phyloP scores from a whole-genome alignment of 2,888 invertebrate genomes.

The Piscicola geometra region DNA sequence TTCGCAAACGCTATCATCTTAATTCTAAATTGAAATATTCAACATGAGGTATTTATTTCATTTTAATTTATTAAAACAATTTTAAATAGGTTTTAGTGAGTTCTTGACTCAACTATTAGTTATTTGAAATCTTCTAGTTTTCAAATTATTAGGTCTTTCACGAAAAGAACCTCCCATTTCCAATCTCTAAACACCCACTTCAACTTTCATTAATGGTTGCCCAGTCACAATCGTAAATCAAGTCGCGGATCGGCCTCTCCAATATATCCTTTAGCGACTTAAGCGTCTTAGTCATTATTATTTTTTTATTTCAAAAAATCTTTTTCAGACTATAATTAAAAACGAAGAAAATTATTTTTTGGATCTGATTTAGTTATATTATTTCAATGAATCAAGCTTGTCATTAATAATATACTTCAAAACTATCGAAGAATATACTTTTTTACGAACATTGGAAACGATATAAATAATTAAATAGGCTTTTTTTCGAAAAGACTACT shows the following conservation, averaged over 20 bases:
- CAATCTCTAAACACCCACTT: background rate
- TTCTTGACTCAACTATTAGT: no score
- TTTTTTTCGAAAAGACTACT: no score
- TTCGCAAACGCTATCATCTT: no score
- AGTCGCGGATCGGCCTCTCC: background rate
- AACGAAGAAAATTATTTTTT: background rate
- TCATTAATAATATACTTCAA: no score
- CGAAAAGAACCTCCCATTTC: no score
- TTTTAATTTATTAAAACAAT: no score
- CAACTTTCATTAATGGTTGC: background rate
- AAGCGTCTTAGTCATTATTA: background rate
- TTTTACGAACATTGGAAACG: background rate
- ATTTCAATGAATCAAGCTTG: no score
- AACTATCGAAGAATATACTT: background rate
- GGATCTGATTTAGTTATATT: background rate
- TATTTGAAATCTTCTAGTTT: background rate
- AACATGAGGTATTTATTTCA: no score
- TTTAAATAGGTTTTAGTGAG: no score
- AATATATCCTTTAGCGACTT: slow-evolving; percentile 3
- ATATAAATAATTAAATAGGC: no score
- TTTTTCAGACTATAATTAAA: background rate
- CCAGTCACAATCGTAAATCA: background rate
- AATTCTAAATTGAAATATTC: no score
- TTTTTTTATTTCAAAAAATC: background rate
- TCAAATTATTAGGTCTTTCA: background rate